Conservation (phyloP, 1,140 invertebrate genomes). For the Lutraria rhynchaena region DNA sequence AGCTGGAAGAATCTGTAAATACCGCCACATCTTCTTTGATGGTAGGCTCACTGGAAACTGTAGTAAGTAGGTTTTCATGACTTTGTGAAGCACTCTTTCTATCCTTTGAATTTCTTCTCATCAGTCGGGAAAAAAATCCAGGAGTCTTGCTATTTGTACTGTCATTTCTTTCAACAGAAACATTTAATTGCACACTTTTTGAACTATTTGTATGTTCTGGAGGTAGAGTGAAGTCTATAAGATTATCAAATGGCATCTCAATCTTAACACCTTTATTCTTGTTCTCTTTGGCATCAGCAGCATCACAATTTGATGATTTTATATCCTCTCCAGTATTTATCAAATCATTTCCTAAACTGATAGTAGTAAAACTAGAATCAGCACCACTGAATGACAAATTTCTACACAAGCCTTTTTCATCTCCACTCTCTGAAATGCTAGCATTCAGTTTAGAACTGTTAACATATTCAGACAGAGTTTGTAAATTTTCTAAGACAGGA, state of each 20-base stretch:
- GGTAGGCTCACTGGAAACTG: slow-evolving; percentile 62
- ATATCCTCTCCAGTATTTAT: not conserved
- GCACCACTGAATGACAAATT: slow-evolving; percentile 22
- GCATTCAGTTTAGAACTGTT: slow-evolving; percentile 25
- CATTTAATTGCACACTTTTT: slow-evolving; percentile 35
- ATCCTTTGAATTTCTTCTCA: slow-evolving; percentile 76
- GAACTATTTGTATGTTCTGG: slow-evolving; percentile 45
- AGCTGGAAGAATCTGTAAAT: slow-evolving; percentile 24
- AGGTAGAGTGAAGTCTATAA: slow-evolving; percentile 48
- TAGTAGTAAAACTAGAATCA: not conserved
- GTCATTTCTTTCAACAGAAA: slow-evolving; percentile 26
- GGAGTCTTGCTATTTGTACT: slow-evolving; percentile 60
- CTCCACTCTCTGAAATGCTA: not conserved
- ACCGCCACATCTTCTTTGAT: slow-evolving; percentile 42
- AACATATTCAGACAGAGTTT: slow-evolving; percentile 63
- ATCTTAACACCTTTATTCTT: not conserved
- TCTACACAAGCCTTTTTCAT: slow-evolving; percentile 2
- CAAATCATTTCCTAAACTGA: not conserved
- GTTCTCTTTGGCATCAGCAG: not conserved
- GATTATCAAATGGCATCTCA: slow-evolving; percentile 55
- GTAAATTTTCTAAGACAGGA: slow-evolving; percentile 64
- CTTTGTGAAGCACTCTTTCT: slow-evolving; percentile 71
- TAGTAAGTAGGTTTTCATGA: slow-evolving; percentile 73
- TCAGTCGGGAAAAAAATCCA: slow-evolving; percentile 75
- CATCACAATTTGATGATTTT: not conserved